Evolutionary conservation across 2,888 invertebrate genomes (phyloP), one percentile per base, ranked within the genome.

Genomic region (Ophion slaviceki): DNA sequence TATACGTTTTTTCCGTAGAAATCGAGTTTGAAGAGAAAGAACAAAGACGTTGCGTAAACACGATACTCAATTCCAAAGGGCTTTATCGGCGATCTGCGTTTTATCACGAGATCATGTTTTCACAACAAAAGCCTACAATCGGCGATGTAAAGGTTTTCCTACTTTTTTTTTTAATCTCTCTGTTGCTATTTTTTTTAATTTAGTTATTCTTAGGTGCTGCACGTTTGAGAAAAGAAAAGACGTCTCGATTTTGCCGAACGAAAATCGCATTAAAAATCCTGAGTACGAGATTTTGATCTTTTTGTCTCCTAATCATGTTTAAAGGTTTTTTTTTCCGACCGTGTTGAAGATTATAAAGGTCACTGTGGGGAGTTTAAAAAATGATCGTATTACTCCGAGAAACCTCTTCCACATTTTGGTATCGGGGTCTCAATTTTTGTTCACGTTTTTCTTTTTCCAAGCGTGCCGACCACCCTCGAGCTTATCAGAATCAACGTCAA

Each of bases 1-100:
- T 78, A 85, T 85, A 82, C 85, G 82, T 82, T 85, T 40, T 85
- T 80, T 74, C 32, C 32, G 28, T 82, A 72, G 82, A 53, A 53
- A 59, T 80, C 76, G 14, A 66, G 76, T 82, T 57, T 75, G 57
- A 80, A 68, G 53, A 17, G 17, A 53, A 17, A 17, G 14, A 53
- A 53, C 53, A 53, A 53, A 53, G 17, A 53, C 53, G 80, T 80
- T 82, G 71, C 32, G 71, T 45, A 80, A 40, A 28, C 67, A n/a
- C 66, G 72, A 66, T 82, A 64, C 75, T 64, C 53, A 28, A 47
- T 72, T 80, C 45, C 62, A 66, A 71, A 57, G 61, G 61, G 36
- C 36, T 81, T 36, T 6, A 28, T 53, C 57, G 2, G 53, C 66
- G 36, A 40, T 75, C 53, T 64, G 53, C 17, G 17, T 47, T n/a